These are phyloP conservation scores for Sphaerophoria rueppellii DNA, from an alignment of 2,888 invertebrate species.

Conservation along the genomic window DNA sequence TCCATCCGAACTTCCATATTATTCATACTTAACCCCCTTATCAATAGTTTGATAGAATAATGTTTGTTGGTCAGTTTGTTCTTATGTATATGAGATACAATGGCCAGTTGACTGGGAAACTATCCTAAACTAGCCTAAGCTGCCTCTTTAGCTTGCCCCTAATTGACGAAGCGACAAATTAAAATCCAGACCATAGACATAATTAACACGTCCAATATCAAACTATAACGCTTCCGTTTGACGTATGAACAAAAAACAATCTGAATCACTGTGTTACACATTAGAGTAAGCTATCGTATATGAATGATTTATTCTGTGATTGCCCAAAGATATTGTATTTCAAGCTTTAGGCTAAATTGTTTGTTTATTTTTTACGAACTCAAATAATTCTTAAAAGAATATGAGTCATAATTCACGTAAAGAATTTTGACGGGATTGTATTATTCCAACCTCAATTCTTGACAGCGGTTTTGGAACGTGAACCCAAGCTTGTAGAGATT, in stretches of 20 bases:
- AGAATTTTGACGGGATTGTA: no score
- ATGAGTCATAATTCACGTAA: no score
- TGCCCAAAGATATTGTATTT: background rate
- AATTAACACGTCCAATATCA: slow-evolving; percentile 72
- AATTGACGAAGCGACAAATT: slow-evolving; percentile 71
- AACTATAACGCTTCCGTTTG: slow-evolving; percentile 59
- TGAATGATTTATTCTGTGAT: background rate
- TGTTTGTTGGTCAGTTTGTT: background rate
- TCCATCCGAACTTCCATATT: background rate
- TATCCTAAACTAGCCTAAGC: slow-evolving; percentile 9
- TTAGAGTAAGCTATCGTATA: slow-evolving; percentile 38
- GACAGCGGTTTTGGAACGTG: no score
- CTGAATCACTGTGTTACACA: slow-evolving; percentile 60
- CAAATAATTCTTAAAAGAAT: no score
- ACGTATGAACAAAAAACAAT: slow-evolving; percentile 9
- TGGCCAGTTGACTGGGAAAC: background rate
- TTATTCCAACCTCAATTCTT: no score
- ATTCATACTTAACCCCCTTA: background rate
- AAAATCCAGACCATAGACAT: slow-evolving; percentile 65
- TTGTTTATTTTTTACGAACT: no score
- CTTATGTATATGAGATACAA: background rate
- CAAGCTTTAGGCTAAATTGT: no score
- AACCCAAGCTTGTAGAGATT: no score
- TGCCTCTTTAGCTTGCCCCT: slow-evolving; percentile 43
- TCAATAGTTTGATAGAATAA: slow-evolving; percentile 5